Percentiles rank a stretch among this genome's conserved stretches.
phyloP scores from a whole-genome alignment of 2,797 vertebrate species.

The Mormyrus hasselquistii region DNA sequence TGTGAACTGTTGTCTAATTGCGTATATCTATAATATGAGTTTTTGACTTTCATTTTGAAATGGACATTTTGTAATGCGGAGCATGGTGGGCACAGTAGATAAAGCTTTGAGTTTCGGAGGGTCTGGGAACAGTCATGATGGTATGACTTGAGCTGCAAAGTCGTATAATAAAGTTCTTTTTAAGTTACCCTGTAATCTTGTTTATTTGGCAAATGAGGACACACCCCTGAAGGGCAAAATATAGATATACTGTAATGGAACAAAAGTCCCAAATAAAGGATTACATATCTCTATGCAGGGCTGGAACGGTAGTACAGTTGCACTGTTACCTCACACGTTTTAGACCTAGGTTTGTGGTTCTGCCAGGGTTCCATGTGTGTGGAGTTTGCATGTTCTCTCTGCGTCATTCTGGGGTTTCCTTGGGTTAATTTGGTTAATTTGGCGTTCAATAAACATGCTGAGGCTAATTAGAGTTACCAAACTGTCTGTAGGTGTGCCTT shows the following conservation, averaged over 20 bases:
- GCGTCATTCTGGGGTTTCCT: neutral
- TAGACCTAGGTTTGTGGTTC: neutral
- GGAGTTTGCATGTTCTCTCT: neutral
- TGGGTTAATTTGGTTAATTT: neutral
- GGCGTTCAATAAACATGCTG: neutral
- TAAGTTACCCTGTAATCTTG: neutral
- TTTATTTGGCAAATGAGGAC: neutral
- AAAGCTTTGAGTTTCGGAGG: neutral
- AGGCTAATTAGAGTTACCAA: too few species aligned
- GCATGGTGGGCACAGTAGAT: neutral
- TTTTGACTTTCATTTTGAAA: neutral
- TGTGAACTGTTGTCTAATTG: neutral
- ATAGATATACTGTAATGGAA: neutral
- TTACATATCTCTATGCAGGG: neutral
- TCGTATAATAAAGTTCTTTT: neutral
- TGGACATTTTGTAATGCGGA: neutral
- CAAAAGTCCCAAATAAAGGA: neutral
- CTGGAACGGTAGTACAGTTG: neutral
- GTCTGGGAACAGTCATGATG: neutral
- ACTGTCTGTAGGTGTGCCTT: too few species aligned
- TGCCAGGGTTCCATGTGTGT: neutral
- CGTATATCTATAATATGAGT: neutral
- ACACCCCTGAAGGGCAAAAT: neutral
- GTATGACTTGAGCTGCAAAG: neutral
- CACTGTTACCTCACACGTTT: neutral